These are phyloP conservation scores for Pseudochirops cupreus DNA, from an alignment of 2,797 vertebrate species.

Conservation along the genomic window DNA sequence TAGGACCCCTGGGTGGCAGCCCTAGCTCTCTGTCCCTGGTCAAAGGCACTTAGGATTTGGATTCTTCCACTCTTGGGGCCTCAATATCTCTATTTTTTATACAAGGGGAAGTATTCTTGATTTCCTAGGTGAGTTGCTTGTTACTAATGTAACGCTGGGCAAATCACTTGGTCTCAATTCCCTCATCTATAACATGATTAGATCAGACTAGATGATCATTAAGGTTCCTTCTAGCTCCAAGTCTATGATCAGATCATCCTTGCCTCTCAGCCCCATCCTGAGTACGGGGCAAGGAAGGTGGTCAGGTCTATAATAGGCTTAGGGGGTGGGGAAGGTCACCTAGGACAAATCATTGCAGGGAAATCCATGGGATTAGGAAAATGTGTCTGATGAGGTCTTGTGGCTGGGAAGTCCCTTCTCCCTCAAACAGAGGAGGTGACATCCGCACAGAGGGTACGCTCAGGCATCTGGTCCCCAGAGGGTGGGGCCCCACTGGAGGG, in stretches of 20 bases:
- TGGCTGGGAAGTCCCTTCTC: not conserved
- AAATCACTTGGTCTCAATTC: not conserved
- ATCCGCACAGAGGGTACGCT: constrained; percentile 10
- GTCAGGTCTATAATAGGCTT: fast-evolving
- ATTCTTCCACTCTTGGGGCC: not conserved
- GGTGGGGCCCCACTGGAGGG: not conserved
- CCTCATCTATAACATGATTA: not conserved
- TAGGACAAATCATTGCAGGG: not conserved
- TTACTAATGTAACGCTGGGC: not conserved
- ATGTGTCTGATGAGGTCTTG: not conserved
- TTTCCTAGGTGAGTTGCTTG: not conserved
- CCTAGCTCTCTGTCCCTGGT: not conserved
- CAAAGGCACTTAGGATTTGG: not conserved
- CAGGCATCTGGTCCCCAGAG: not conserved
- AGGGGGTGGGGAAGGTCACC: not conserved
- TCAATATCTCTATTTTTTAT: too few relatives aligned
- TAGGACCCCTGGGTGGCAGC: not conserved
- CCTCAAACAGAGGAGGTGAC: not conserved
- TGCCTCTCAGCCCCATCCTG: not conserved
- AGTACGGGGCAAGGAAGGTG: not conserved
- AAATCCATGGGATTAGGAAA: not conserved
- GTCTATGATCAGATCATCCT: not conserved
- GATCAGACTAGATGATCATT: not conserved
- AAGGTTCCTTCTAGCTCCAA: not conserved
- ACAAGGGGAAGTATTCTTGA: not conserved